Conservation (phyloP, 2,888 invertebrate genomes). For the Andrena chrysosceles region DNA sequence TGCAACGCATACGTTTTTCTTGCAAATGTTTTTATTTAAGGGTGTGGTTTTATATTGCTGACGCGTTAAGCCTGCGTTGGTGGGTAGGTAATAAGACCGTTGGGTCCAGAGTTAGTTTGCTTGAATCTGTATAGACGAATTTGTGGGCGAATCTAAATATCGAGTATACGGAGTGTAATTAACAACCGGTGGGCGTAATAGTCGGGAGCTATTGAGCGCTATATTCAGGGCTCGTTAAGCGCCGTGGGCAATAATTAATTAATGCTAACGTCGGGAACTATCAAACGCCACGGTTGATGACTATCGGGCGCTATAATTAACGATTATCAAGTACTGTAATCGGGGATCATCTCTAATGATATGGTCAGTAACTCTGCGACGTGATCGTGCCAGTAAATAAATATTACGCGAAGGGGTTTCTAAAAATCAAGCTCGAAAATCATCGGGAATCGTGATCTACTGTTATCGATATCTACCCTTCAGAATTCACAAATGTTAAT, state of each 20-base stretch:
- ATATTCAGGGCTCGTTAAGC: constrained; percentile 22
- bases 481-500: background rate
- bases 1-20: no score
- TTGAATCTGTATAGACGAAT: background rate
- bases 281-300: constrained; percentile 22
- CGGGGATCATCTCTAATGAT: background rate
- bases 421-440: no score
- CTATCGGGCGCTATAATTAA: constrained; percentile 36
- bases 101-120: background rate
- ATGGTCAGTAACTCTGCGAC: background rate
- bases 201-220: background rate
- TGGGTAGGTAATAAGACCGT: background rate
- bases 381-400: background rate
- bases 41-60: no score
- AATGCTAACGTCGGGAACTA: constrained; percentile 21
- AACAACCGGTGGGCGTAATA: constrained; percentile 10
- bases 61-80: background rate
- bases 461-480: background rate
- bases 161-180: background rate
- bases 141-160: constrained; percentile 4
- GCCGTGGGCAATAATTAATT: constrained; percentile 19
- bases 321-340: constrained; percentile 9
- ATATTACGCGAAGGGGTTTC: no score
- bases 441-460: no score
- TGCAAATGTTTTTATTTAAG: no score